These are phyloP conservation scores for Limanda limanda DNA, from an alignment of 2,113 vertebrate species.

Conservation along the genomic window DNA sequence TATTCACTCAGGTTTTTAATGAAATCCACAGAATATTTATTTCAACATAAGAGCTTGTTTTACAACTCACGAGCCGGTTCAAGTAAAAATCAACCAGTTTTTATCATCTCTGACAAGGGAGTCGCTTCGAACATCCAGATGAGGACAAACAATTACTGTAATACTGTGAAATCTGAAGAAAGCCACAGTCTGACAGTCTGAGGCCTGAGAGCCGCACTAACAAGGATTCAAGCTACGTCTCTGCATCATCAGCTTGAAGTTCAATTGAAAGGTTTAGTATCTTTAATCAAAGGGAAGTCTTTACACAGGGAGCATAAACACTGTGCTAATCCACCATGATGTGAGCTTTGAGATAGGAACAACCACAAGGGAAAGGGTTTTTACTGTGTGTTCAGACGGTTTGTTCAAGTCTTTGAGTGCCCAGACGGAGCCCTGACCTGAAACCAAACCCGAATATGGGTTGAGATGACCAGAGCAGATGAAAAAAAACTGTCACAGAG, in stretches of 20 bases:
- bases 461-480: slow-evolving; percentile 16
- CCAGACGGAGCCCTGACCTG: too few relatives aligned
- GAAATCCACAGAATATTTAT: background rate
- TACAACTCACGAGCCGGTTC: background rate
- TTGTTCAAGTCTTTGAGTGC: background rate
- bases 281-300: background rate
- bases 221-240: background rate
- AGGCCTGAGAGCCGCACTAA: too few relatives aligned
- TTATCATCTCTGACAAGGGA: too few relatives aligned
- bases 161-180: background rate
- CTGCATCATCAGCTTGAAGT: background rate
- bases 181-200: background rate
- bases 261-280: background rate
- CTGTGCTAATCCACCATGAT: slow-evolving; percentile 34
- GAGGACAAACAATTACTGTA: background rate
- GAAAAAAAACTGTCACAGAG: background rate
- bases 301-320: background rate
- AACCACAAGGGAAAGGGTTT: slow-evolving; percentile 28
- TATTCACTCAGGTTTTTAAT: slow-evolving; percentile 6
- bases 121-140: too few relatives aligned
- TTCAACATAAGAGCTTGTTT: background rate
- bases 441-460: too few relatives aligned
- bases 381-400: background rate
- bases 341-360: slow-evolving; percentile 67
- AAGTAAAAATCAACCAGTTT: background rate